Percentiles rank a stretch among this genome's conserved stretches.
phyloP scores from a whole-genome alignment of 2,797 vertebrate genomes.

The Clarias pachynema region DNA sequence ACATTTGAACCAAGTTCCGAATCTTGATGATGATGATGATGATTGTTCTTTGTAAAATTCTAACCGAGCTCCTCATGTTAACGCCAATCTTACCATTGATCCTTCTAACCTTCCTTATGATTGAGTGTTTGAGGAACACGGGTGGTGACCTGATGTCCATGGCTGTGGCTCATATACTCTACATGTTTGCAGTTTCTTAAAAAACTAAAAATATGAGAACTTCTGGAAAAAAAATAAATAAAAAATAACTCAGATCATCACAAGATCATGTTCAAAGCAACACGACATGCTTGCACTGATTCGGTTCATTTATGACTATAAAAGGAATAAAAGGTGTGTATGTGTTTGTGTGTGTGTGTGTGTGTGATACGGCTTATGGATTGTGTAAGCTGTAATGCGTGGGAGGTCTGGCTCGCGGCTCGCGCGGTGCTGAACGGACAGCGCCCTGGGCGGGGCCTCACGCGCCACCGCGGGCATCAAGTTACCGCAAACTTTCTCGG shows the following conservation, averaged over 20 bases:
- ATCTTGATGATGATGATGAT: too few species aligned
- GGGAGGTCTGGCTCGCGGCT: background rate
- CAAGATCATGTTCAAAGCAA: background rate
- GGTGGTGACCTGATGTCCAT: background rate
- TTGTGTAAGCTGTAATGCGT: background rate
- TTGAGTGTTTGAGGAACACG: background rate
- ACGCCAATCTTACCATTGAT: too few species aligned
- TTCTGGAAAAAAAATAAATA: too few species aligned
- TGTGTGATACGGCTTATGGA: background rate
- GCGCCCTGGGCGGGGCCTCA: slow-evolving; percentile 70
- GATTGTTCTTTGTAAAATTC: too few species aligned
- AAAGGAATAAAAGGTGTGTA: background rate
- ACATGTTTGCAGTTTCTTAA: too few species aligned
- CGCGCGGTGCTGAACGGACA: slow-evolving; percentile 76
- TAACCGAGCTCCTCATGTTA: too few species aligned
- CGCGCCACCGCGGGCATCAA: slow-evolving; percentile 20
- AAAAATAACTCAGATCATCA: too few species aligned
- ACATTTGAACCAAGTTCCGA: too few species aligned
- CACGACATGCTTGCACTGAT: background rate
- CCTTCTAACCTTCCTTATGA: too few species aligned
- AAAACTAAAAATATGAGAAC: too few species aligned
- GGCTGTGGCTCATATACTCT: background rate
- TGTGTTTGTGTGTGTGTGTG: slow-evolving; percentile 3
- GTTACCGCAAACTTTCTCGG: slow-evolving; percentile 21
- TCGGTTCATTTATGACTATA: background rate